Evolutionary conservation across 2,888 invertebrate genomes (phyloP).

Genomic region (Drosophila glabriapex): DNA sequence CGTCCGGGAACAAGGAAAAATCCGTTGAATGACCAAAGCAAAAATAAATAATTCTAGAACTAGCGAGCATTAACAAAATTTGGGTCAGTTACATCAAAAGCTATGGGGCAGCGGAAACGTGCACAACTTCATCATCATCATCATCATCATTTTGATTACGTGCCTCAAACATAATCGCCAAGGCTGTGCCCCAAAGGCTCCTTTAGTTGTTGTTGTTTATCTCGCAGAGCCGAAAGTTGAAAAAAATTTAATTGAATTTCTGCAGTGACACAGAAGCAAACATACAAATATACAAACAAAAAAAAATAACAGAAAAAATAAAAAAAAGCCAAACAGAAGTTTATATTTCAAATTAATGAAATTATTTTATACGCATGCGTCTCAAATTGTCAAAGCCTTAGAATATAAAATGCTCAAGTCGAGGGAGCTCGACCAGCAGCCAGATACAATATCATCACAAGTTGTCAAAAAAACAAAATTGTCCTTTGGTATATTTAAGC

Average conservation of each 20-base stretch:
- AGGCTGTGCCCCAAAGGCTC: constrained; percentile 53
- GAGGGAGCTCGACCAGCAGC: not conserved
- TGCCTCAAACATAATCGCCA: constrained; percentile 66
- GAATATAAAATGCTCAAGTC: not conserved
- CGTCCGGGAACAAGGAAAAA: constrained; percentile 45
- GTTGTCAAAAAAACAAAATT: not conserved
- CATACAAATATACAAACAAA: constrained; percentile 13
- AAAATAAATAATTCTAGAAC: constrained; percentile 40
- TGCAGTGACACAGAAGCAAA: constrained; percentile 62
- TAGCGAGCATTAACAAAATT: constrained; percentile 62
- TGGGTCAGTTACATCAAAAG: constrained; percentile 80
- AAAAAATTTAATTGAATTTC: constrained; percentile 83
- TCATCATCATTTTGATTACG: constrained; percentile 49
- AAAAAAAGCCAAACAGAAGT: constrained; percentile 41
- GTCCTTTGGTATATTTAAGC: not conserved
- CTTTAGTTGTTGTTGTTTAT: constrained; percentile 32
- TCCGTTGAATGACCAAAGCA: constrained; percentile 49
- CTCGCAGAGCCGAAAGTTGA: constrained; percentile 71
- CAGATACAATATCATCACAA: not conserved
- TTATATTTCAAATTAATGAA: constrained; percentile 75
- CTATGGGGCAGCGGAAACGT: constrained; percentile 51
- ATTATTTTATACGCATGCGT: constrained; percentile 66
- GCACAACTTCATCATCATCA: constrained; percentile 60
- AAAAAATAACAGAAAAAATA: constrained; percentile 10
- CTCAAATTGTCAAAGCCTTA: constrained; percentile 30